Evolutionary conservation across 2,797 vertebrate species (phyloP), one percentile per base, ranked within the genome.

Genomic region (Scarus forsteni): DNA sequence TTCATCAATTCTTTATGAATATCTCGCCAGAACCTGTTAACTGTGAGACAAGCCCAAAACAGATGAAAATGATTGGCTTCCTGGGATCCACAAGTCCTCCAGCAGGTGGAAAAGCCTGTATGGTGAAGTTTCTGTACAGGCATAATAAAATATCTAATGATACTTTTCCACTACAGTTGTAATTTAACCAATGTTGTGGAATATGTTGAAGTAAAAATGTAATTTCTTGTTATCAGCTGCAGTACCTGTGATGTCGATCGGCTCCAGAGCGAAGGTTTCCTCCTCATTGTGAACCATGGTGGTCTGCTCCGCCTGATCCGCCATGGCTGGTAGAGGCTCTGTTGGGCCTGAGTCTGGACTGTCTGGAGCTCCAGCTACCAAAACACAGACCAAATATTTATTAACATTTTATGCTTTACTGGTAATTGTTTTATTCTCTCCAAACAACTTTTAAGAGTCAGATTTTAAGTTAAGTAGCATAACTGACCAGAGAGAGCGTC

Each of bases 241-340:
- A 3, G 51, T 70, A 85, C 86, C 86, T 73, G 86, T 98, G 89
- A 98, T 98, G 89, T 98, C 97, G 73, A 98, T 98, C 16, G 97
- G 97, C 70, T 98, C 97, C 89, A 98, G 90, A 72, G 97, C 97
- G 81, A 98, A 98, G 38, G 97, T 97, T 79, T 98, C 97, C 52
- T 98, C 96, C 68, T 98, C 97, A 7, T 98, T 98, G 60, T 96
- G 97, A 77, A 98, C 96, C 64, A 98, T 93, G 0, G 95, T 96
- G 60, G 97, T 97, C 77, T 98, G 97, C 46, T 94, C 92, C 5
- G 92, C 76, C 83, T 93, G 92, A 88, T 98, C 97, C 12, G 96
- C 96, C 96, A 97, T 97, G 44, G 96, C 96, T 51, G 96, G 96
- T 12, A 98, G 84, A 0, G 95, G 95, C 62, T 98, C 97, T 58